These are phyloP conservation scores for Leptinotarsa juncta DNA, from an alignment of 2,888 invertebrate genomes.

Conservation along the genomic window DNA sequence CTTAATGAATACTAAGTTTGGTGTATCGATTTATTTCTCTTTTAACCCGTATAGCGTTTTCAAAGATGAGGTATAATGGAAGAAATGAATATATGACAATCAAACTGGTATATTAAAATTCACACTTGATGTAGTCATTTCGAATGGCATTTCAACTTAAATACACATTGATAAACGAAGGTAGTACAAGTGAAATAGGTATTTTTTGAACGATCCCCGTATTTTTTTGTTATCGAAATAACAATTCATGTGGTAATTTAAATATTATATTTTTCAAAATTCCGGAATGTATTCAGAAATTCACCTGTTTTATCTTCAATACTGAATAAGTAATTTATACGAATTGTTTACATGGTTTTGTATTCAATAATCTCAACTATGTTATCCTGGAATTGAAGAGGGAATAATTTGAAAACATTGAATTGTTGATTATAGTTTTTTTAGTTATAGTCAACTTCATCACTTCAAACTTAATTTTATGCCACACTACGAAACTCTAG, in stretches of 20 bases:
- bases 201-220: not conserved
- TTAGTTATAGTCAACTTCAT: not conserved
- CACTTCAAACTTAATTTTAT: not conserved
- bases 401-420: not conserved
- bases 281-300: not conserved
- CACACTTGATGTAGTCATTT: too few species aligned
- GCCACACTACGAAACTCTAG: not conserved
- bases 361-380: not conserved
- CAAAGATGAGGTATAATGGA: too few species aligned
- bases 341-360: not conserved
- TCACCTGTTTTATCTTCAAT: constrained; percentile 9
- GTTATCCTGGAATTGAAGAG: not conserved
- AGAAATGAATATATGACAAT: too few species aligned
- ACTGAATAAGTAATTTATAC: not conserved
- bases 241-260: not conserved
- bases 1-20: too few species aligned
- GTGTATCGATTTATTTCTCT: too few species aligned
- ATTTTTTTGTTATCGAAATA: not conserved
- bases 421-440: not conserved
- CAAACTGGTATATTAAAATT: too few species aligned
- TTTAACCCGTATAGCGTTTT: too few species aligned
- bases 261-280: constrained; percentile 6
- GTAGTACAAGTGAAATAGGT: not conserved
- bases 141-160: too few species aligned
- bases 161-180: too few species aligned